Conservation (phyloP, 2,113 vertebrate genomes). For the Peromyscus polionotus region DNA sequence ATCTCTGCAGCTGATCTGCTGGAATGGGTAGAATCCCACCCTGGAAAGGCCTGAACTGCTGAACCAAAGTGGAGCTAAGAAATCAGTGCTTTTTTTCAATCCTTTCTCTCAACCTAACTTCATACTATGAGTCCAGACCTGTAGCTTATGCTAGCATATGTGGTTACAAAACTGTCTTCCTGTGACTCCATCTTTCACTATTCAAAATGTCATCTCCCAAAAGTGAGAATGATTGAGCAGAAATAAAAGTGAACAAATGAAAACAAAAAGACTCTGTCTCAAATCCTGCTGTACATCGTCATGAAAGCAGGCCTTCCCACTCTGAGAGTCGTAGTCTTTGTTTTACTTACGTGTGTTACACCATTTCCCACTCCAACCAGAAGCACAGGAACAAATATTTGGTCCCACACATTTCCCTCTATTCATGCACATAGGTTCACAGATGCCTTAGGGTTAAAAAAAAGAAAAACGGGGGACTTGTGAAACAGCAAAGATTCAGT, state of each 20-base stretch:
- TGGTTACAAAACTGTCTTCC: not conserved
- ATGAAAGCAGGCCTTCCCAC: not conserved
- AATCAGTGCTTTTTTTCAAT: not conserved
- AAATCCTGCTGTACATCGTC: not conserved
- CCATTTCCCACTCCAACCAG: slow-evolving; percentile 93
- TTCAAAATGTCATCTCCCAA: not conserved
- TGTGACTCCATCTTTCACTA: not conserved
- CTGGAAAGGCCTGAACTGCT: not conserved
- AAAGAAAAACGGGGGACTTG: not conserved
- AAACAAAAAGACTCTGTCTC: not conserved
- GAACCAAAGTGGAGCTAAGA: not conserved
- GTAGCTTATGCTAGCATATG: not conserved
- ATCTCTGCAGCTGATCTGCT: not conserved
- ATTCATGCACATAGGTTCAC: slow-evolving; percentile 95
- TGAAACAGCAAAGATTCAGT: not conserved
- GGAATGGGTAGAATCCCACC: not conserved
- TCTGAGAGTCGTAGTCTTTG: not conserved
- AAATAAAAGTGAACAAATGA: not conserved
- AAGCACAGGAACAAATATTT: slow-evolving; percentile 94
- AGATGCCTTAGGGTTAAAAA: slow-evolving; percentile 90
- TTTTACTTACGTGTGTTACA: slow-evolving; percentile 92
- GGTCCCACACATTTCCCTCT: slow-evolving; percentile 93
- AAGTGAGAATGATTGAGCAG: not conserved
- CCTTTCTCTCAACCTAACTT: not conserved
- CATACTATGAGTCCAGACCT: not conserved